Evolutionary conservation across 2,888 invertebrate species (phyloP), one percentile per base, ranked within the genome.

Genomic region (Eupeodes latifasciatus): DNA sequence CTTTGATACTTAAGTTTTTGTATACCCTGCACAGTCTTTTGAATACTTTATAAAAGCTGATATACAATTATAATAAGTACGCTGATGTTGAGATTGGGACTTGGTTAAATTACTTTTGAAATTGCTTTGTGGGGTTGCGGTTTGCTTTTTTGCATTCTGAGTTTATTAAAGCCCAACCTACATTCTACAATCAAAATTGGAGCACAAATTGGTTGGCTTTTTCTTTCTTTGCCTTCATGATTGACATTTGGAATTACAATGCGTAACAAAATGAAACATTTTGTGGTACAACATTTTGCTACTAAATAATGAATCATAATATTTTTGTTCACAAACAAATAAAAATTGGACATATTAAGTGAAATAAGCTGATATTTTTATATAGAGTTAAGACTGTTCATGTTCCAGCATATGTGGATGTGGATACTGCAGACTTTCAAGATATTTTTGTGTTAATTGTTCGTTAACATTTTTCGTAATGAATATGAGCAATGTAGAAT

Each of bases 231-330:
- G 27, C 27, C 11, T 40, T 40, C 16, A 6, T 44, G 49, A 74
- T 75, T 82, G 85, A 86, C 78, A 85, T 77, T 66, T 71, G 75
- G 51, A 82, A 76, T 79, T 79, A 75, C 69, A 83, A 79, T 86
- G 75, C 78, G 82, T 82, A 83, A 64, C 78, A 69, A 64, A 71
- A 67, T 53, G 27, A 75, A 77, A 9, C 14, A 62, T 16, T 11
- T 0, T 6, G 12, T 7, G 7, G 27, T 3, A 27, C 27, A 27
- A 27, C 27, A 2, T 27, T 27, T 27, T 27, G 27, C 27, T 27
- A 27, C 27, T 27, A 27, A 27, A 27, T 27, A 27, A 27, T 27
- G 27, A 27, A 27, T 27, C 27, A 27, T 27, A 27, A 27, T 27
- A 27, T 27, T 27, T 27, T 27, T 27, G 27, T 3, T 27, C 27